Base-by-base conservation (phyloP, 2,888 invertebrate species). In the Drosophila peninsularis region DNA sequence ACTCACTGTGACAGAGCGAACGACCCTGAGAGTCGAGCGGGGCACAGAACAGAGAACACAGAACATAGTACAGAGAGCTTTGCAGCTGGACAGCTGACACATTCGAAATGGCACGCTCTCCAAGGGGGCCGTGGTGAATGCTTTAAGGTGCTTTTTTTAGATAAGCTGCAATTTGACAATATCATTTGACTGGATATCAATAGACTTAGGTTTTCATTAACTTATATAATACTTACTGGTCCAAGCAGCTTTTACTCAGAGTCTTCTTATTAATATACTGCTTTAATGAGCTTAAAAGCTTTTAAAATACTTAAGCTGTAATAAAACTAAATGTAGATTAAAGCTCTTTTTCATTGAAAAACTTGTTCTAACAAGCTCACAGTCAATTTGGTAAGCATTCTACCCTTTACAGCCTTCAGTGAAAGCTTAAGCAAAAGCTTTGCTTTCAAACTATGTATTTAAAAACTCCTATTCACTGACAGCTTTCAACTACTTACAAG, bases 1-100 rank as follows among this genome's bases (percentile, higher is more conserved):
- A 57, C 52, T 55, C 71, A 42, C 39, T 52, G 55, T 52, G 41
- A 55, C 37, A 44, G 34, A 53, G 37, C 56, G 19, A 11, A n/a
- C 50, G 6, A 21, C 50, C n/a, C n/a, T n/a, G n/a, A 7, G 14
- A 50, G 24, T 11, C 36, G 5, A 27, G 7, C 47, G 4, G 30
- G 13, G 3, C 13, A 9, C 47, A 49, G 27, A 27, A 27, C 21
- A 27, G 7, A 10, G 44, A 4, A 10, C 27, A 45, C 1, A 5
- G 17, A 17, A 30, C 19, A 19, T 1, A 14, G 32, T 0, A 19
- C 34, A 34, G 9, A 30, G 27, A 62, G 75, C 74, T 74, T 54
- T 50, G 19, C 44, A 54, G 45, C 49, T 42, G 11, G 41, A 34
- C 50, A 71, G 30, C 27, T 62, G 70, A 47, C 36, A 39, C n/a